Evolutionary conservation across 2,888 invertebrate species (phyloP).

Genomic region (Drosophila nr. perissopoda): DNA sequence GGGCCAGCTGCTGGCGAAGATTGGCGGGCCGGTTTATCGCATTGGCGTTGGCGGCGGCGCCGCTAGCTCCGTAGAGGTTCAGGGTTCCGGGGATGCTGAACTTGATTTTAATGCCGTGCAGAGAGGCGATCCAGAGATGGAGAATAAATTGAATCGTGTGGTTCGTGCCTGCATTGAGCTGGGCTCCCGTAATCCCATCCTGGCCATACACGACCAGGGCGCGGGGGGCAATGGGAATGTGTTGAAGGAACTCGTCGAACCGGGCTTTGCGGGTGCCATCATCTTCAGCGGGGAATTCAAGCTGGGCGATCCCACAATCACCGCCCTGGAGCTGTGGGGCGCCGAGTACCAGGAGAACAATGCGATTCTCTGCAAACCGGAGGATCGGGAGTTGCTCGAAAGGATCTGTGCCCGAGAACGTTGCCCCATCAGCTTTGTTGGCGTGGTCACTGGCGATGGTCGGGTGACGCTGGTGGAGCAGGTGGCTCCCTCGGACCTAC

Average conservation of each 20-base stretch:
- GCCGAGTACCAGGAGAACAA: conserved; percentile 99
- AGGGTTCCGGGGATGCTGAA: conserved; percentile 93
- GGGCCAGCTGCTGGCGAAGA: conserved; percentile 96
- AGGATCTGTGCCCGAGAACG: conserved; percentile 94
- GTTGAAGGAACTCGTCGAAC: conserved; percentile 97
- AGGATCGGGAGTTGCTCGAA: conserved; percentile 88
- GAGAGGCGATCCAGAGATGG: conserved; percentile 98
- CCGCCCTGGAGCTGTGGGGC: conserved; percentile 97
- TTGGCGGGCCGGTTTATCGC: conserved; percentile 98
- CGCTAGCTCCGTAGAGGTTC: conserved; percentile 97
- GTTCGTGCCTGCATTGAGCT: conserved; percentile 96
- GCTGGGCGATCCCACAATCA: conserved; percentile 97
- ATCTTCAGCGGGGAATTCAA: conserved; percentile 94
- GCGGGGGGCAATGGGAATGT: conserved; percentile 99
- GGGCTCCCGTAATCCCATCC: conserved; percentile 93
- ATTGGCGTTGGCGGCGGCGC: conserved; percentile 99
- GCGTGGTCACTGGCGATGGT: conserved; percentile 95
- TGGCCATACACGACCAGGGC: conserved; percentile 98
- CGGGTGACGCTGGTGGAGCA: conserved; percentile 90
- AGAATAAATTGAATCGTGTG: conserved; percentile 97
- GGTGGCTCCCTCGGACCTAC: conserved; percentile 84
- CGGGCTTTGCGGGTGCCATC: conserved; percentile 92
- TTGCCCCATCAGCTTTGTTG: conserved; percentile 97
- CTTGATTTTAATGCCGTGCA: conserved; percentile 99
- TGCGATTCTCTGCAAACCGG: conserved; percentile 91